A percentile compares a stretch with the other conserved stretches of the same genome.
Conservation (phyloP, 2,888 invertebrate genomes). For the Chrysolina haemoptera region DNA sequence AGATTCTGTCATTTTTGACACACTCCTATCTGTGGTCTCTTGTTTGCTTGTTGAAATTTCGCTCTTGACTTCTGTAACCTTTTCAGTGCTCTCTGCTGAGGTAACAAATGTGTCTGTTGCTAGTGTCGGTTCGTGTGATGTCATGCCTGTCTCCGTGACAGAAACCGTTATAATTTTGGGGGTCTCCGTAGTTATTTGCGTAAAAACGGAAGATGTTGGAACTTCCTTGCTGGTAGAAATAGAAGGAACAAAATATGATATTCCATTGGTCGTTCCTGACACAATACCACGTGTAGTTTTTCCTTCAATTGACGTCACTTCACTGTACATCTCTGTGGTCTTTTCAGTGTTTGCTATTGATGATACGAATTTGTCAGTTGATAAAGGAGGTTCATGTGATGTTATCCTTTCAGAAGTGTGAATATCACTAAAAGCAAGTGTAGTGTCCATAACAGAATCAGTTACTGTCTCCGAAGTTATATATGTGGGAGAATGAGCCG, state of each 20-base stretch:
- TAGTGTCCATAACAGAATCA: too few relatives aligned
- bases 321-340: too few relatives aligned
- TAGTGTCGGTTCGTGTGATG: neutral
- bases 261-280: neutral
- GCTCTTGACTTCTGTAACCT: neutral
- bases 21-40: neutral
- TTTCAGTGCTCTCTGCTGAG: constrained; percentile 6
- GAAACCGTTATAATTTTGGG: neutral
- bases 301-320: neutral
- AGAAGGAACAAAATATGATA: too few relatives aligned
- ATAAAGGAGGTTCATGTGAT: neutral
- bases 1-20: too few relatives aligned
- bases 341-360: too few relatives aligned
- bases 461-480: neutral
- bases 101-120: neutral
- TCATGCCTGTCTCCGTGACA: neutral
- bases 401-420: neutral
- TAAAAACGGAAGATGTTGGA: too few relatives aligned
- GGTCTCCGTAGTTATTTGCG: neutral
- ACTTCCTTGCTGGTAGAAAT: too few relatives aligned
- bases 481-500: too few relatives aligned
- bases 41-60: neutral
- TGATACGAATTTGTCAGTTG: too few relatives aligned
- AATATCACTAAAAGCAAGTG: too few relatives aligned
- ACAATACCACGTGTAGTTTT: neutral